phyloP scores from a whole-genome alignment of 2,113 vertebrate species.

The Chlamydotis undulata region DNA sequence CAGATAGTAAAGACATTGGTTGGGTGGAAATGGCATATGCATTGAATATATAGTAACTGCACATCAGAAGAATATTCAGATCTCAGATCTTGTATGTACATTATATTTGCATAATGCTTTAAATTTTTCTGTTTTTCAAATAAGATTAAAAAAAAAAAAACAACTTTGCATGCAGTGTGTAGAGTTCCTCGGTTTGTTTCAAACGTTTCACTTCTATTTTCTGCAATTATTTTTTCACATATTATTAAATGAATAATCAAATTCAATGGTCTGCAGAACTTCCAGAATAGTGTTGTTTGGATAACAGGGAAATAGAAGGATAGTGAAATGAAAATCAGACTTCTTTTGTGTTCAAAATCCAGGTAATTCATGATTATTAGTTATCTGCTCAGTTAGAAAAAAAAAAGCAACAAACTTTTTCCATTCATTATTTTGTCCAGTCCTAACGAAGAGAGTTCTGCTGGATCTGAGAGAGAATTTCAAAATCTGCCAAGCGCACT shows the following conservation, averaged over 20 bases:
- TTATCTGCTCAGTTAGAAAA: background rate
- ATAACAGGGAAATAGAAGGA: background rate
- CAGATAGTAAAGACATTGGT: background rate
- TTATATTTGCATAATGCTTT: background rate
- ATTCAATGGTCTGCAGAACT: background rate
- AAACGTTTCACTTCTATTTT: background rate
- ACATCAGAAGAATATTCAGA: background rate
- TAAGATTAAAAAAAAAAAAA: background rate
- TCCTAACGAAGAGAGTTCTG: background rate
- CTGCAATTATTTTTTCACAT: background rate
- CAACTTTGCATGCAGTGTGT: background rate
- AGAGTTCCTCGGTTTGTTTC: background rate
- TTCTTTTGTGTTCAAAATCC: background rate
- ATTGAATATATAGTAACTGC: background rate
- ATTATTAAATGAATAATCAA: background rate
- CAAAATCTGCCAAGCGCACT: too few relatives aligned
- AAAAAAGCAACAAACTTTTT: background rate
- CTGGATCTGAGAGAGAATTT: background rate
- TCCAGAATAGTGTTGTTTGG: background rate
- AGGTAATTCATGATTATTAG: background rate
- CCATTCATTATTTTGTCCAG: background rate
- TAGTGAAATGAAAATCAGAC: background rate
- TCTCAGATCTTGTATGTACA: accelerated
- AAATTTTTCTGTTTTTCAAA: background rate
- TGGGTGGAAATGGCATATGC: background rate